phyloP scores from a whole-genome alignment of 30 jellyfish, hydroid and myxozoan genomes.

The Morbakka virulenta region DNA sequence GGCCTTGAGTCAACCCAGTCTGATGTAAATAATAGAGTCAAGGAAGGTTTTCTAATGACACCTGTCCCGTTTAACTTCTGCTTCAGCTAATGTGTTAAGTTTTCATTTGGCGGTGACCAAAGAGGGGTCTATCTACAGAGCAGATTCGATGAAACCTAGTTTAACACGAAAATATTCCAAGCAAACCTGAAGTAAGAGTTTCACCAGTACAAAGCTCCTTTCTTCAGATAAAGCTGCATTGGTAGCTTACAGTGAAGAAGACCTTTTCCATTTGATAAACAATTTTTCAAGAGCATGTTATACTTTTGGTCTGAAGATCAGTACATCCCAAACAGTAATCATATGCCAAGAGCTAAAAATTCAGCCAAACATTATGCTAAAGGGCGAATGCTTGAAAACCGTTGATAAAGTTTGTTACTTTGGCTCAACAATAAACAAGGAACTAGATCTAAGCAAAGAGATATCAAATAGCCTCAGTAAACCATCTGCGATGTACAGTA shows the following conservation, averaged over 20 bases:
- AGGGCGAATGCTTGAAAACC: not conserved
- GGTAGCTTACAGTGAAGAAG: not conserved
- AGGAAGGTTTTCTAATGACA: conserved; percentile 7
- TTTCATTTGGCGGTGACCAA: not conserved
- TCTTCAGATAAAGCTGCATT: conserved; percentile 1
- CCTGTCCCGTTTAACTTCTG: conserved; percentile 9
- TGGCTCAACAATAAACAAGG: conserved; percentile 35
- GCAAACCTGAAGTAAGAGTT: too few species aligned
- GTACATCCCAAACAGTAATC: conserved; percentile 5
- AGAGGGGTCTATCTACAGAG: conserved; percentile 6
- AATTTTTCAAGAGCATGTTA: not conserved
- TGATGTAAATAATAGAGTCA: not conserved
- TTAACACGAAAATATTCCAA: not conserved
- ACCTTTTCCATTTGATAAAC: not conserved
- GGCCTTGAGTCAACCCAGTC: not conserved
- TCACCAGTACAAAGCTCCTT: too few species aligned
- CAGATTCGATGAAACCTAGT: conserved; percentile 1
- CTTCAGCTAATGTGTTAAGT: not conserved
- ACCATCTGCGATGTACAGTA: conserved; percentile 20
- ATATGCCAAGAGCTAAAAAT: not conserved
- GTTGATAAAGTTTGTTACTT: conserved; percentile 14
- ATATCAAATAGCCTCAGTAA: conserved; percentile 16
- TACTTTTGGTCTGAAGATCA: not conserved
- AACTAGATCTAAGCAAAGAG: conserved; percentile 9
- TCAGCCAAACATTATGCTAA: conserved; percentile 4